These are phyloP conservation scores for Menidia beryllina DNA, from an alignment of 2,113 vertebrate genomes.

Conservation along the genomic window DNA sequence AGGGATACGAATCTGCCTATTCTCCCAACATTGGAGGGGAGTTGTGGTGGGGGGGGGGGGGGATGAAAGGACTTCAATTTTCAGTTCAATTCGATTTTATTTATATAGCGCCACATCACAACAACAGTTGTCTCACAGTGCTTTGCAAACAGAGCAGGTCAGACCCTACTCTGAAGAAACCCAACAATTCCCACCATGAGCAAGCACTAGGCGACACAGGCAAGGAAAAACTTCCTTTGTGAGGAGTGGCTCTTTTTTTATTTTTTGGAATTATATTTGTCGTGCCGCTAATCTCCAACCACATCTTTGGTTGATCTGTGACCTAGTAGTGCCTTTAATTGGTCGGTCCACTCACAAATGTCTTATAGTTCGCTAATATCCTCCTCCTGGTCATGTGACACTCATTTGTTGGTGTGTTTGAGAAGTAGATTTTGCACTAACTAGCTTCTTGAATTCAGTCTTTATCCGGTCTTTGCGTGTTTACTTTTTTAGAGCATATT, in stretches of 20 bases:
- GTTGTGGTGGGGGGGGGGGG: constrained; percentile 91
- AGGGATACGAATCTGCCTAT: constrained; percentile 90
- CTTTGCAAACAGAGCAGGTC: no score
- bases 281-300: constrained; percentile 89
- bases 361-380: constrained; percentile 85
- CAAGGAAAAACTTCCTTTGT: no score
- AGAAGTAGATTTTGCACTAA: constrained; percentile 43
- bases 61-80: no score
- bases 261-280: constrained; percentile 89
- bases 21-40: constrained; percentile 84
- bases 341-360: constrained; percentile 87
- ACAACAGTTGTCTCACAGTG: no score
- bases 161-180: no score
- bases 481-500: constrained; percentile 68
- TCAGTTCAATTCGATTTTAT: no score
- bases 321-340: constrained; percentile 91
- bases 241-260: constrained; percentile 80
- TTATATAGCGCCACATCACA: no score
- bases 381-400: constrained; percentile 32
- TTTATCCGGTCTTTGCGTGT: constrained; percentile 48
- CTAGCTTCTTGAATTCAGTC: constrained; percentile 41
- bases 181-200: no score
- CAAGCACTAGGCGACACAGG: no score
- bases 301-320: constrained; percentile 93
- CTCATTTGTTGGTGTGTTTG: constrained; percentile 28